Percentiles rank a stretch among this genome's conserved stretches.
These are phyloP conservation scores for Phodopus roborovskii DNA, from an alignment of 2,113 vertebrate species.

Conservation along the genomic window DNA sequence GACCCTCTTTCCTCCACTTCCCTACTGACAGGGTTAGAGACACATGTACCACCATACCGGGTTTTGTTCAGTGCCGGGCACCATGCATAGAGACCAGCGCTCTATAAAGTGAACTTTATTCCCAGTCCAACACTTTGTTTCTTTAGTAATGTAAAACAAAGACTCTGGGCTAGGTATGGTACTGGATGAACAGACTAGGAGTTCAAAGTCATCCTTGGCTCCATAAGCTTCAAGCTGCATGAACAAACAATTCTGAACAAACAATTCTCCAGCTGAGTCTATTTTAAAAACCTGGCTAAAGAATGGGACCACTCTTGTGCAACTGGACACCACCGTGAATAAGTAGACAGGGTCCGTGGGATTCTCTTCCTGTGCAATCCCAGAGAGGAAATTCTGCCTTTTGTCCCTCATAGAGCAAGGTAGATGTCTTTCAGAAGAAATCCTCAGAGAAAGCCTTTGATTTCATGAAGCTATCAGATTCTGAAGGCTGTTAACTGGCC, in stretches of 20 bases:
- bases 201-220: background rate
- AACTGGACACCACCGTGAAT: background rate
- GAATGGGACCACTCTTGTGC: constrained; percentile 9
- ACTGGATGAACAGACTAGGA: too few relatives aligned
- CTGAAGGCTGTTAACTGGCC: background rate
- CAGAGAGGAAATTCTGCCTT: constrained; percentile 2
- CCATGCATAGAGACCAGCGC: background rate
- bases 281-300: background rate
- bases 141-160: background rate
- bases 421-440: constrained; percentile 44
- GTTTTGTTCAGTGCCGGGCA: background rate
- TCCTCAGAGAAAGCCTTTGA: background rate
- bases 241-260: background rate
- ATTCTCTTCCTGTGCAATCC: constrained; percentile 10
- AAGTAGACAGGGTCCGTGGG: background rate
- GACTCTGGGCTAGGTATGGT: background rate
- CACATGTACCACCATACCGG: too few relatives aligned
- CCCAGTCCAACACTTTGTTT: background rate
- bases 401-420: background rate
- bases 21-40: background rate
- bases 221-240: background rate
- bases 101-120: background rate
- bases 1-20: too few relatives aligned
- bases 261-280: background rate
- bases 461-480: constrained; percentile 2